These are phyloP conservation scores for Norana najaformis DNA, from an alignment of 2,888 invertebrate species.

Conservation along the genomic window DNA sequence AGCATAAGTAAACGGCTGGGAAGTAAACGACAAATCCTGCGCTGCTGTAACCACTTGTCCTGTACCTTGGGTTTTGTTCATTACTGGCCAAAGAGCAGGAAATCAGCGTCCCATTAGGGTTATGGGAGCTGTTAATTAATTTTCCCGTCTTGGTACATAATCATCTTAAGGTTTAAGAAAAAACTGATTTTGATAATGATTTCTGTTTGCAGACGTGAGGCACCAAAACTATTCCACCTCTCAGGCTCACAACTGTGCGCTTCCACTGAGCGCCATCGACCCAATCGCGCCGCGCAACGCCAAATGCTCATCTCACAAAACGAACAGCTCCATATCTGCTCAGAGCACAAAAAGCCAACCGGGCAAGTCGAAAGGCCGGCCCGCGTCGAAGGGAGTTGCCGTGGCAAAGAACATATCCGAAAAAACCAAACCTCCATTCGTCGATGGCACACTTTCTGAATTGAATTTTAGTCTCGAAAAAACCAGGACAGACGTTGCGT, in stretches of 20 bases:
- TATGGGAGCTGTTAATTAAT: no score
- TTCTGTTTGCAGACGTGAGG: neutral
- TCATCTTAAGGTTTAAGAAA: neutral
- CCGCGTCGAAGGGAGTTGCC: neutral
- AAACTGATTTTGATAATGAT: neutral
- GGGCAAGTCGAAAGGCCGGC: neutral
- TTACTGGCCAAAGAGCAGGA: no score
- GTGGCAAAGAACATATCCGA: neutral
- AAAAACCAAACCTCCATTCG: neutral
- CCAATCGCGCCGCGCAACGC: neutral
- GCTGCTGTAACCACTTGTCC: no score
- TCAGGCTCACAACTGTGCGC: conserved; percentile 6
- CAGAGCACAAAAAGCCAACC: neutral
- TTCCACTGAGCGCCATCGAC: neutral
- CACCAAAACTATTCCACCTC: conserved; percentile 18
- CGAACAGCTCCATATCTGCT: neutral
- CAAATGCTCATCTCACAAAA: conserved; percentile 23
- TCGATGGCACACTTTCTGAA: neutral
- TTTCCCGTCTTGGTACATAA: no score
- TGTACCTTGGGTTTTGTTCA: no score
- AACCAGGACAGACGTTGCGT: neutral
- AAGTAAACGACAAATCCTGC: no score
- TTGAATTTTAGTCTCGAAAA: neutral
- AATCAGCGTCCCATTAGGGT: no score
- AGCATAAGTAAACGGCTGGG: no score